These are phyloP conservation scores for Nephrocerus scutellatus DNA, from an alignment of 2,888 invertebrate genomes.

Conservation along the genomic window DNA sequence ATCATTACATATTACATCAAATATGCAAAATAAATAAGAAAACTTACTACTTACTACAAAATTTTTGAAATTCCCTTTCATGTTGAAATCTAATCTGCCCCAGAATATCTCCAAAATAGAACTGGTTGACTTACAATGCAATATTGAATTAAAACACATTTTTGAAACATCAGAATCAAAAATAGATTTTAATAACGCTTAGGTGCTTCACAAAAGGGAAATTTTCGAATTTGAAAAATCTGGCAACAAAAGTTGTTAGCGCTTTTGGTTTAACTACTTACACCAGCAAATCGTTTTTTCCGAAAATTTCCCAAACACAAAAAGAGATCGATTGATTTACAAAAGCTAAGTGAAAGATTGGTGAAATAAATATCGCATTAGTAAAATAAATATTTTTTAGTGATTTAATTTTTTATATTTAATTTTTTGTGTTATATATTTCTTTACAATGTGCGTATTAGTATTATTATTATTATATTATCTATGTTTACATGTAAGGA, in stretches of 20 bases:
- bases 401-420: slow-evolving; percentile 2
- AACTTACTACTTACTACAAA: not conserved
- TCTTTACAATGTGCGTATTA: slow-evolving; percentile 4
- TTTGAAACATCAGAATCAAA: too few species aligned
- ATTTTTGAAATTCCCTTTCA: slow-evolving; percentile 1
- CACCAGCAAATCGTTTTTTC: not conserved
- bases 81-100: slow-evolving; percentile 1
- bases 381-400: slow-evolving; percentile 7
- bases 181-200: slow-evolving; percentile 2
- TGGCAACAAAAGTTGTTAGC: slow-evolving; percentile 3
- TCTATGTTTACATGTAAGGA: too few species aligned
- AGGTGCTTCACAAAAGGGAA: not conserved
- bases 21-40: too few species aligned
- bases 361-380: slow-evolving; percentile 7
- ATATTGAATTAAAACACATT: too few species aligned
- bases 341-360: slow-evolving; percentile 5
- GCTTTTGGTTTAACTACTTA: too few species aligned
- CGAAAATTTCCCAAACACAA: not conserved
- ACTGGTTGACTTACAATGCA: slow-evolving; percentile 1
- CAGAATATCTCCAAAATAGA: slow-evolving; percentile 6
- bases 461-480: slow-evolving; percentile 5
- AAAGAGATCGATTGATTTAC: not conserved
- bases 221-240: slow-evolving; percentile 2
- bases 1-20: too few species aligned
- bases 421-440: not conserved